phyloP scores from a whole-genome alignment of 2,888 invertebrate genomes.

The Polymixis lichenea region DNA sequence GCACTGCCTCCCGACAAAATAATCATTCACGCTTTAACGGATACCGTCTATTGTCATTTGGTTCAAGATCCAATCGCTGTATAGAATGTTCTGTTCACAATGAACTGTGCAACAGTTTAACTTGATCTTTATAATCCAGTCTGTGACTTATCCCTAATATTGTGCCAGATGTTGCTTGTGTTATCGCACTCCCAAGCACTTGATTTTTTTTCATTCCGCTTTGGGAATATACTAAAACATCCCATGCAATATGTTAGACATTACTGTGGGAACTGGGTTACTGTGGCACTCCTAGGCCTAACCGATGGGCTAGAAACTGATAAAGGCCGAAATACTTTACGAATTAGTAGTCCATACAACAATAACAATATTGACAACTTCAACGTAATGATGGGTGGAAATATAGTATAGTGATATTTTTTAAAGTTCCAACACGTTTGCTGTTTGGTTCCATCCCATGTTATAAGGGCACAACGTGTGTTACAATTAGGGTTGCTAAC shows the following conservation, averaged over 20 bases:
- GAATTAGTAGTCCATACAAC: too few relatives aligned
- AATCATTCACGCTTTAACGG: conserved; percentile 69
- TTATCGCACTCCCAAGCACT: neutral
- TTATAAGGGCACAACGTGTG: neutral
- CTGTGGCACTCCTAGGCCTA: conserved; percentile 17
- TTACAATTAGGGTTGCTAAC: too few relatives aligned
- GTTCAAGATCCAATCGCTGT: conserved; percentile 56
- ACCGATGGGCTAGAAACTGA: conserved; percentile 7
- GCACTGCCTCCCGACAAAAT: conserved; percentile 77
- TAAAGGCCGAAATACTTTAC: conserved; percentile 4
- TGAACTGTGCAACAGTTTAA: conserved; percentile 29
- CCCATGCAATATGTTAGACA: conserved; percentile 42
- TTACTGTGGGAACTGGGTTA: conserved; percentile 54
- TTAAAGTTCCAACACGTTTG: neutral
- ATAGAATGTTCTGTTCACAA: conserved; percentile 43
- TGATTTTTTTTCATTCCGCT: conserved; percentile 18
- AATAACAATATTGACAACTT: conserved; percentile 1
- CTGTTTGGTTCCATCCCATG: neutral
- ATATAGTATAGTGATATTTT: neutral
- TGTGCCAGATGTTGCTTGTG: conserved; percentile 23
- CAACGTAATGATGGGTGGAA: neutral
- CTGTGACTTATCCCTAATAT: conserved; percentile 30
- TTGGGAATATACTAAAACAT: conserved; percentile 11
- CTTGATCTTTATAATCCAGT: conserved; percentile 10
- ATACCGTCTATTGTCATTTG: conserved; percentile 65